Conservation (phyloP, 2,113 vertebrate genomes). For the Spea bombifrons region DNA sequence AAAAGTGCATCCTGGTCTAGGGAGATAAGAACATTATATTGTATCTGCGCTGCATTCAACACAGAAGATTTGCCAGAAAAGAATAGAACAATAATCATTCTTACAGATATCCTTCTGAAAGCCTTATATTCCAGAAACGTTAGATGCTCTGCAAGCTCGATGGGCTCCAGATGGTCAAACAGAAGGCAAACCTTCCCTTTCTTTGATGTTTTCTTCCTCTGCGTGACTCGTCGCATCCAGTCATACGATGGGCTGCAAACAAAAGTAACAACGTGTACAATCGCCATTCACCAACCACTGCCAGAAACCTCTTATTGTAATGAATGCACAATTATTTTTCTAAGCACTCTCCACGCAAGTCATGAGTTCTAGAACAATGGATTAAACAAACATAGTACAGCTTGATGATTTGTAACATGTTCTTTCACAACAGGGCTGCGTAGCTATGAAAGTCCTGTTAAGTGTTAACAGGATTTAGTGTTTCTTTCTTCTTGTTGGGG, state of each 20-base stretch:
- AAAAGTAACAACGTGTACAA: conserved; percentile 46
- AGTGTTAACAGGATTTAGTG: too few relatives aligned
- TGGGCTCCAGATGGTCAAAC: conserved; percentile 94
- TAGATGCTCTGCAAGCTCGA: conserved; percentile 94
- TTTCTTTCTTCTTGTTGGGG: too few relatives aligned
- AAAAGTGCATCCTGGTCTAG: too few relatives aligned
- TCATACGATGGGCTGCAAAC: conserved; percentile 89
- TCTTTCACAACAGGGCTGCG: too few relatives aligned
- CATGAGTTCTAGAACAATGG: not conserved
- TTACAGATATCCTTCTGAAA: conserved; percentile 92
- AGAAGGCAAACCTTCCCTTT: conserved; percentile 94
- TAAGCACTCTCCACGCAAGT: not conserved
- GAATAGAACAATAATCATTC: conserved; percentile 47
- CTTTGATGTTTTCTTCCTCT: conserved; percentile 88
- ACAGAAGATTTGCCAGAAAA: not conserved
- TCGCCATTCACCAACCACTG: conserved; percentile 22
- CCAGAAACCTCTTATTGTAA: conserved; percentile 10
- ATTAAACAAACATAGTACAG: not conserved
- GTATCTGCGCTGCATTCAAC: too few relatives aligned
- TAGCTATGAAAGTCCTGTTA: too few relatives aligned
- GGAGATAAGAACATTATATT: too few relatives aligned
- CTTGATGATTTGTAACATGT: too few relatives aligned
- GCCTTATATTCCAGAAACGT: conserved; percentile 97
- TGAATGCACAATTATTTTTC: conserved; percentile 2
- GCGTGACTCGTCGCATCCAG: conserved; percentile 97